These are phyloP conservation scores for Sipha maydis DNA, from an alignment of 2,888 invertebrate species.

Conservation along the genomic window DNA sequence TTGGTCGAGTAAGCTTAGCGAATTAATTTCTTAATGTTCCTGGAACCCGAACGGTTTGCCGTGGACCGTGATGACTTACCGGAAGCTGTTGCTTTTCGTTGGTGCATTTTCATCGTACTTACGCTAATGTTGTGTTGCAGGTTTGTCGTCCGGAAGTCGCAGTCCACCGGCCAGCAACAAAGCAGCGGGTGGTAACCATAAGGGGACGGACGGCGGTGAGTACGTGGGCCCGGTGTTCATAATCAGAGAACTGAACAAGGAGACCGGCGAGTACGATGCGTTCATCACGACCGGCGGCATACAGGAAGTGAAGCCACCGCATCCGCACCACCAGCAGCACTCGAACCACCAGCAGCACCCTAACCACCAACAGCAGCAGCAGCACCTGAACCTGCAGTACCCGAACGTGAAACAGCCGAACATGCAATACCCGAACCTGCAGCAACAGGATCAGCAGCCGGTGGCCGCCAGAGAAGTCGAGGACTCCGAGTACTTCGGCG, in stretches of 20 bases:
- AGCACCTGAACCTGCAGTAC: slow-evolving; percentile 66
- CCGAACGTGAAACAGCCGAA: slow-evolving; percentile 70
- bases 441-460: slow-evolving; percentile 70
- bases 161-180: neutral
- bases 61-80: too few species aligned
- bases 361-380: slow-evolving; percentile 67
- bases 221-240: slow-evolving; percentile 63
- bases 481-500: slow-evolving; percentile 62
- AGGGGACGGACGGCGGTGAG: neutral
- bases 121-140: neutral
- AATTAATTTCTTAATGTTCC: too few species aligned
- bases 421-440: slow-evolving; percentile 65
- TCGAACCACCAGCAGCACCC: slow-evolving; percentile 60
- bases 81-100: neutral
- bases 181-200: neutral
- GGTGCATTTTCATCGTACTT: neutral
- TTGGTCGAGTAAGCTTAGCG: too few species aligned
- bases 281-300: slow-evolving; percentile 62
- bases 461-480: slow-evolving; percentile 62
- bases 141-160: neutral
- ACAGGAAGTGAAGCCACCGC: slow-evolving; percentile 69
- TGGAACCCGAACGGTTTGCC: too few species aligned
- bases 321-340: slow-evolving; percentile 71
- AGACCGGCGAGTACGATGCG: slow-evolving; percentile 46
- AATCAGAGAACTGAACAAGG: slow-evolving; percentile 58